Percentiles rank a stretch among this genome's conserved stretches.
Conservation (phyloP, 2,113 vertebrate genomes). For the Eudyptes chrysolophus region DNA sequence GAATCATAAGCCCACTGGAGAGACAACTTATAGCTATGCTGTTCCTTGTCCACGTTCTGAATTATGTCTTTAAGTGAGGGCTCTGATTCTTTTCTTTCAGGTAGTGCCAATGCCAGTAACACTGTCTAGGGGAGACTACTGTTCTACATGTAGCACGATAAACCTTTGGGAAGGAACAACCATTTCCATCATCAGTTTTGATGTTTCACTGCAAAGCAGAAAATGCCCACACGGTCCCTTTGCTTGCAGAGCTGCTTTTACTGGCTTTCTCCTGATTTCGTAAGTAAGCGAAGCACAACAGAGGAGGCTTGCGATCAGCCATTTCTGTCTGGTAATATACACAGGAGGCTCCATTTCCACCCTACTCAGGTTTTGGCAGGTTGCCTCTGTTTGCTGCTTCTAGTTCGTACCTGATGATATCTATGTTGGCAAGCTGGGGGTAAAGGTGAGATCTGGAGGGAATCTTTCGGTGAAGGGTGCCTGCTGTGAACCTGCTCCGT, state of each 20-base stretch:
- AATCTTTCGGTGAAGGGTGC: fast-evolving
- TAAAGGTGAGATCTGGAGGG: neutral
- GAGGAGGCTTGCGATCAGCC: neutral
- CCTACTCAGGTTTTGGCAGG: neutral
- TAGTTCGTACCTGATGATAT: neutral
- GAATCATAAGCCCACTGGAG: neutral
- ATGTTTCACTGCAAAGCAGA: neutral
- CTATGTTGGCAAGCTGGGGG: neutral
- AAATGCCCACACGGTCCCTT: neutral
- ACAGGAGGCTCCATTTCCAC: neutral
- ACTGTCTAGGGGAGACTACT: neutral
- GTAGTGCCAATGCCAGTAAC: neutral
- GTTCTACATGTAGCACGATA: fast-evolving
- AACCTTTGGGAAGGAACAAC: neutral
- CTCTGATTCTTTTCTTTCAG: neutral
- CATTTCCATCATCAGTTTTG: neutral
- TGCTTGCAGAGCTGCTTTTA: neutral
- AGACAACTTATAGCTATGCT: neutral
- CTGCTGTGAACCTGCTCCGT: neutral
- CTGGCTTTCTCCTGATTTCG: neutral
- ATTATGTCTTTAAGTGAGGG: neutral
- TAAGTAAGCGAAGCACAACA: neutral
- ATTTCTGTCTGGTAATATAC: neutral
- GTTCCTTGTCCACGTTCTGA: neutral
- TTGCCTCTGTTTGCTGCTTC: neutral